Conservation (phyloP, 2,113 vertebrate genomes). For the Cacatua alba region DNA sequence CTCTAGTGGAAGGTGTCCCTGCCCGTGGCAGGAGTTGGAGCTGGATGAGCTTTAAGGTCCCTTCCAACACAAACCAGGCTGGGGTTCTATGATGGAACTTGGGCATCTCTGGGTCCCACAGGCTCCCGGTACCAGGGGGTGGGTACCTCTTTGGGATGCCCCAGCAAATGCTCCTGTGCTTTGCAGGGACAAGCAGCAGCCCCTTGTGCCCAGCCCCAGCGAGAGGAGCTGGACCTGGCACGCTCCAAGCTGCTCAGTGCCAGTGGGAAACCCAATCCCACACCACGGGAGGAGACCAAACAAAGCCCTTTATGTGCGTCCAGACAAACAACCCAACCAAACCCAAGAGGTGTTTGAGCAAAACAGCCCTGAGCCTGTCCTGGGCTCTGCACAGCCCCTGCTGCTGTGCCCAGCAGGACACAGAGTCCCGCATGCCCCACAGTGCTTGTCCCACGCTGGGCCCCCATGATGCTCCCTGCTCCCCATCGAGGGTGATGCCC, state of each 20-base stretch:
- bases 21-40: too few relatives aligned
- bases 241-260: background rate
- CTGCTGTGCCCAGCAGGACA: background rate
- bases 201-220: background rate
- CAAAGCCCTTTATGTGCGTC: slow-evolving; percentile 2
- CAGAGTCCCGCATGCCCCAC: background rate
- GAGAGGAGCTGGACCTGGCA: background rate
- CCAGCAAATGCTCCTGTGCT: background rate
- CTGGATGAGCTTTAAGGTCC: too few relatives aligned
- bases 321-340: background rate
- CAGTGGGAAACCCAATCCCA: slow-evolving; percentile 56
- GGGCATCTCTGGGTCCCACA: accelerated
- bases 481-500: accelerated
- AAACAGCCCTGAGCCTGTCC: background rate
- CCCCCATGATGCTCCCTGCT: background rate
- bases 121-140: background rate
- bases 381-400: background rate
- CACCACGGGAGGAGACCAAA: background rate
- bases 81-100: too few relatives aligned
- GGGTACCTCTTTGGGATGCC: background rate
- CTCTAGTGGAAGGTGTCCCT: too few relatives aligned
- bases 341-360: slow-evolving; percentile 8
- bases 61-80: too few relatives aligned
- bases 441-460: background rate
- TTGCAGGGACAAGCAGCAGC: accelerated